Conservation (phyloP, 92 coral and sea anemone genomes). For the Galaxea fascicularis region DNA sequence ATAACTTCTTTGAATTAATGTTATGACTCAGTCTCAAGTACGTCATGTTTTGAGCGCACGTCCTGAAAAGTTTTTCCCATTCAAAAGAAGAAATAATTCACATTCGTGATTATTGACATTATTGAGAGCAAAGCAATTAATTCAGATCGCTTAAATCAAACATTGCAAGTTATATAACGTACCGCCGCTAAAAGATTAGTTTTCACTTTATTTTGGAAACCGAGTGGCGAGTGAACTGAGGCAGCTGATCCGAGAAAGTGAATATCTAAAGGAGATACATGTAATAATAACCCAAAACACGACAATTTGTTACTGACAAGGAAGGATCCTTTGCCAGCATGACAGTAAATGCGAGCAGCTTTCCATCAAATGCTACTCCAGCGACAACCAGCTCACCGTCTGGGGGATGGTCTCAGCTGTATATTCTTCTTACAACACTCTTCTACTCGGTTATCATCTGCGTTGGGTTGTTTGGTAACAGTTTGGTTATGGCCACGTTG, state of each 20-base stretch:
- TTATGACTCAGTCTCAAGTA: not conserved
- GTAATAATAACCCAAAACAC: constrained; percentile 14
- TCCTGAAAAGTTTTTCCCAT: not conserved
- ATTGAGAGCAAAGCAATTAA: constrained; percentile 30
- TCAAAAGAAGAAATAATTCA: not conserved
- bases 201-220: constrained; percentile 9
- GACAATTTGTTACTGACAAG: not conserved
- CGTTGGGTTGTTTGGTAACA: constrained; percentile 69
- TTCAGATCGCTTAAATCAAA: constrained; percentile 1
- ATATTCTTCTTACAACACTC: constrained; percentile 15
- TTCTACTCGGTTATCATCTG: constrained; percentile 62
- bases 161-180: constrained; percentile 3
- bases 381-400: not conserved
- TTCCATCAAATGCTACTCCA: constrained; percentile 8
- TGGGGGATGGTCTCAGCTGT: not conserved
- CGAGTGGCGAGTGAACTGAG: too few species aligned
- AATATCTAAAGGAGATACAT: not conserved
- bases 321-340: not conserved
- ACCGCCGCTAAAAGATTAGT: constrained; percentile 8
- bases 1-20: constrained; percentile 14
- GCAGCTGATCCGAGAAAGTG: constrained; percentile 32
- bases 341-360: not conserved
- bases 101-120: not conserved
- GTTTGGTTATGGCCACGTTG: constrained; percentile 64
- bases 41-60: not conserved